Evolutionary conservation across 2,113 vertebrate species (phyloP), one percentile per base, ranked within the genome.

Genomic region (Merops nubicus): DNA sequence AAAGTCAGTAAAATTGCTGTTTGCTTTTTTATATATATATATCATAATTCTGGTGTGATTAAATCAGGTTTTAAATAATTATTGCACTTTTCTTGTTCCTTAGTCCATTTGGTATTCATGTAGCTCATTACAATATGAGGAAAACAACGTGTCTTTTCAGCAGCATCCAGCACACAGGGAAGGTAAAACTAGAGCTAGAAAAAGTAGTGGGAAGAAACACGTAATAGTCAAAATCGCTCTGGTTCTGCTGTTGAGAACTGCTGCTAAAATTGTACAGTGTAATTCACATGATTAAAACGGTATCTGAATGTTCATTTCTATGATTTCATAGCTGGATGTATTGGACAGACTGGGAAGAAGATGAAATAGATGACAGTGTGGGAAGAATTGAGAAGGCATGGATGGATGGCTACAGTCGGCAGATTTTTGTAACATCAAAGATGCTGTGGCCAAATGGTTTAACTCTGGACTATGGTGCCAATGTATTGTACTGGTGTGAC

Each of bases 291-390:
- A 40, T 88, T 88, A 78, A 85, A 96, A 72, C 79, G 80, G 65
- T 38, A 48, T n/a, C 20, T 80, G 36, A 92, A 48, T 29, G 12
- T 62, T 97, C 40, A n/a, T 92, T 68, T 64, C 96, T 70, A 34
- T 95, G 12, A 93, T 95, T 45, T 96, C 88, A 26, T 90, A 99
- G 99, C 72, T 99, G 99, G 99, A 99, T 99, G 99, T 99, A 99
- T 81, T 99, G 99, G 99, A 99, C 99, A 43, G 99, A 99, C 98
- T 99, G 99, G 99, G 99, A 99, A 89, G 99, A 99, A 95, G 99
- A 99, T 97, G 99, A 99, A 89, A 98, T 99, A 91, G 99, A 99
- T 77, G 99, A 99, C 98, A 99, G 99, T 92, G 99, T 99, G 70
- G 99, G 99, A 89, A 98, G 99, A 96, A 99, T 99, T 73, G 99